Evolutionary conservation across 2,888 invertebrate species (phyloP), one percentile per base, ranked within the genome.

Genomic region (Dasysyrphus albostriatus): DNA sequence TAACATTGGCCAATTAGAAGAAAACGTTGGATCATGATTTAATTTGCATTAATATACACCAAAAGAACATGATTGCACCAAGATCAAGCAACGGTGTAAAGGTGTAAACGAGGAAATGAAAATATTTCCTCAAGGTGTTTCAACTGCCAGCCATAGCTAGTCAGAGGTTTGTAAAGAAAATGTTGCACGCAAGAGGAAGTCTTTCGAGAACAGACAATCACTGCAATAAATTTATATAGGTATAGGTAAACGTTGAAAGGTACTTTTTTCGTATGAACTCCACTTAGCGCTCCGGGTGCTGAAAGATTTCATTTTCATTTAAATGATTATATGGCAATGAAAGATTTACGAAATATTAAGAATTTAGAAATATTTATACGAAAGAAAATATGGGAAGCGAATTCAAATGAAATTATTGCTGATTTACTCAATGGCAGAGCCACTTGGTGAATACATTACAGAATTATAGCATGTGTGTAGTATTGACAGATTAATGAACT

Each of bases 171-270:
- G 61, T 47, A 16, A 63, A 42, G 63, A 59, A 75, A 79, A 83
- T 70, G 49, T 79, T 74, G 56, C 75, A 83, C 63, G 74, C 74
- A 65, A 79, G 74, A 79, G 83, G 79, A 79, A 83, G 74, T 75
- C 63, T 75, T 70, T 72, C 79, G 42, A 67, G 61, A 79, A 69
- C 69, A 70, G 47, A 63, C 9, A 70, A 56, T 19, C 10, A 37
- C 19, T 70, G 75, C 69, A 69, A 59, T 75, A 16, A 63, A 72
- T 29, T 42, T 6, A n/a, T 39, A 61, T 16, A 3, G 14, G 2
- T 39, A 12, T 7, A 54, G 14, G 39, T 8, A 24, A 2, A 9
- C 0, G 34, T 34, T 14, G 58, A 5, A 9, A 39, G 14, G 59
- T 42, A 61, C 61, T 39, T 61, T 39, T 0, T 19, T n/a, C 34